phyloP scores from a whole-genome alignment of 2,797 vertebrate species.

The Sciaenops ocellatus region DNA sequence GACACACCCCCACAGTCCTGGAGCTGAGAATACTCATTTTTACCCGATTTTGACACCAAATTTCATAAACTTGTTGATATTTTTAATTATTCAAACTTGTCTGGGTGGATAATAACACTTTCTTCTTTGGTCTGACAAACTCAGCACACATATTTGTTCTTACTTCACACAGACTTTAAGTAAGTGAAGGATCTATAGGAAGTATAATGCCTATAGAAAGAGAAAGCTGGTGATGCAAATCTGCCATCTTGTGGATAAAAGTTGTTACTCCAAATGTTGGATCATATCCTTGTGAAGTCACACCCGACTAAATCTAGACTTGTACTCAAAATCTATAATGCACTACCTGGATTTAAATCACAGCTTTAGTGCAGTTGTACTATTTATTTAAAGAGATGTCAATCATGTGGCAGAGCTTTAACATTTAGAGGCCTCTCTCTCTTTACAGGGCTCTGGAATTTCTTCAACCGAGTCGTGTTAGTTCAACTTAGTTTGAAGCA shows the following conservation, averaged over 20 bases:
- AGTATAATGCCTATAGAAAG: background rate
- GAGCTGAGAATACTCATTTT: no score
- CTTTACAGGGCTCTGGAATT: background rate
- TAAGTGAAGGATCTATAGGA: no score
- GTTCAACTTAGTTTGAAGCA: background rate
- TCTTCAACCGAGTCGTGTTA: background rate
- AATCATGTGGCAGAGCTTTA: background rate
- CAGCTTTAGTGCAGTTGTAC: accelerated
- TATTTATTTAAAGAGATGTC: background rate
- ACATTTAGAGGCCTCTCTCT: background rate
- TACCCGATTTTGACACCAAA: no score
- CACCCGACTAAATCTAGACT: constrained; percentile 32
- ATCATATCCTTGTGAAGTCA: constrained; percentile 23
- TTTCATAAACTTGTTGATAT: no score
- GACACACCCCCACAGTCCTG: no score
- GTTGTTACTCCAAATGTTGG: constrained; percentile 39
- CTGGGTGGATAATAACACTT: no score
- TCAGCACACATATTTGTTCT: no score
- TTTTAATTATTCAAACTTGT: no score
- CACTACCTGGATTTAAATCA: background rate
- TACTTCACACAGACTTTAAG: no score
- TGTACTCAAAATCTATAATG: background rate
- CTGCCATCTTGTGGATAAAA: constrained; percentile 67
- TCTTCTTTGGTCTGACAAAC: no score
- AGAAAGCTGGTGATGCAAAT: constrained; percentile 32